phyloP scores from a whole-genome alignment of 2,113 vertebrate genomes.

The Passer domesticus region DNA sequence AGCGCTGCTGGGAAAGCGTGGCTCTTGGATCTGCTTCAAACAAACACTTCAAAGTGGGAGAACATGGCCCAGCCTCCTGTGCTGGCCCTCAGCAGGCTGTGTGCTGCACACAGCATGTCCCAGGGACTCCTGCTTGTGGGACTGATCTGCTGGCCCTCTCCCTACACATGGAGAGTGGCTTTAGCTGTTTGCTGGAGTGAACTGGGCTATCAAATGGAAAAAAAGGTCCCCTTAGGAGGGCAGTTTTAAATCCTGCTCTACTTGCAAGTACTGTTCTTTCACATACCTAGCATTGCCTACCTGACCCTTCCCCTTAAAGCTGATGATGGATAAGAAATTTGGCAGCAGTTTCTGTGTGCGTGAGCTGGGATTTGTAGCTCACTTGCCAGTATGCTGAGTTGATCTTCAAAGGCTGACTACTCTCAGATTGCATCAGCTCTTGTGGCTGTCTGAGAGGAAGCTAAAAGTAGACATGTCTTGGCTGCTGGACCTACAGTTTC shows the following conservation, averaged over 20 bases:
- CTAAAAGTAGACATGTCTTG: not conserved
- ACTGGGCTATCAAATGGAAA: not conserved
- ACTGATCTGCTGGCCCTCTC: not conserved
- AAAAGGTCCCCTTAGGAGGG: not conserved
- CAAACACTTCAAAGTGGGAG: not conserved
- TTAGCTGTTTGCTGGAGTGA: not conserved
- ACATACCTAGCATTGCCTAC: not conserved
- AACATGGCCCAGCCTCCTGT: accelerated
- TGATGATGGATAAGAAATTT: not conserved
- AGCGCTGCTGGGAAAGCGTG: accelerated
- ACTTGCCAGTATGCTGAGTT: not conserved
- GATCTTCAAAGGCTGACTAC: not conserved
- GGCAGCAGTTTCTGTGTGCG: accelerated
- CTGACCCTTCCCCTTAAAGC: not conserved
- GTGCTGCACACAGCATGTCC: accelerated
- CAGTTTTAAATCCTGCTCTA: not conserved
- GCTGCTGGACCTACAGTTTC: not conserved
- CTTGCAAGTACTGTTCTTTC: not conserved
- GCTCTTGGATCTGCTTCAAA: not conserved
- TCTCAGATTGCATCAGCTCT: not conserved
- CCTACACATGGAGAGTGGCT: accelerated
- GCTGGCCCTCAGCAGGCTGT: not conserved
- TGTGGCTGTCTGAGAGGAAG: not conserved
- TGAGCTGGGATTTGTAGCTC: not conserved
- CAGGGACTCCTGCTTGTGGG: not conserved